These are phyloP conservation scores for Griposia aprilina DNA, from an alignment of 2,888 invertebrate genomes.

Conservation along the genomic window DNA sequence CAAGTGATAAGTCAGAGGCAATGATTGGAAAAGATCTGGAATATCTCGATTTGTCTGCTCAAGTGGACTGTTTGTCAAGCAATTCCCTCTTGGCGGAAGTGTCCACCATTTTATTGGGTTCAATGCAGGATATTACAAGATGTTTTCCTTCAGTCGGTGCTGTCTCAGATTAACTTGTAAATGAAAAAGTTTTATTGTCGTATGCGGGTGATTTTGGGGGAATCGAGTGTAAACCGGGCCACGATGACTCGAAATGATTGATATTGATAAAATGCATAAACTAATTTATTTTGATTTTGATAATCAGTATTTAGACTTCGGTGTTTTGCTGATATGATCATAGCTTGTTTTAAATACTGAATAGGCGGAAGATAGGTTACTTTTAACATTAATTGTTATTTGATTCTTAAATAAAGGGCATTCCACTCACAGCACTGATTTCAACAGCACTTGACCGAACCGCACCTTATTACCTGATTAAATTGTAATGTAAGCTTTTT, in stretches of 20 bases:
- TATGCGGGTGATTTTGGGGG: background rate
- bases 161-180: slow-evolving; percentile 11
- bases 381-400: background rate
- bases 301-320: background rate
- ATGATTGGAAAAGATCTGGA: slow-evolving; percentile 79
- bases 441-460: too few species aligned
- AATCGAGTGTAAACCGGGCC: background rate
- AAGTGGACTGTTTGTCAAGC: slow-evolving; percentile 77
- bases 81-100: slow-evolving; percentile 63
- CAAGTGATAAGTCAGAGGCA: slow-evolving; percentile 76
- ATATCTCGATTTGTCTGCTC: slow-evolving; percentile 81
- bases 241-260: background rate
- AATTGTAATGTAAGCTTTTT: too few species aligned
- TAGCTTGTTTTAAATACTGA: background rate
- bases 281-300: background rate
- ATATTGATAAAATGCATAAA: background rate
- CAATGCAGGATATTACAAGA: slow-evolving; percentile 42
- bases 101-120: slow-evolving; percentile 19
- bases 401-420: too few species aligned
- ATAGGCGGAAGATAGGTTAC: too few species aligned
- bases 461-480: too few species aligned
- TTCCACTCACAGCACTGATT: too few species aligned
- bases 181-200: background rate
- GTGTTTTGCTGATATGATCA: background rate
- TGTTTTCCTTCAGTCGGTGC: background rate